Conservation (phyloP, 2,113 vertebrate species). For the Rhodinocichla rosea region DNA sequence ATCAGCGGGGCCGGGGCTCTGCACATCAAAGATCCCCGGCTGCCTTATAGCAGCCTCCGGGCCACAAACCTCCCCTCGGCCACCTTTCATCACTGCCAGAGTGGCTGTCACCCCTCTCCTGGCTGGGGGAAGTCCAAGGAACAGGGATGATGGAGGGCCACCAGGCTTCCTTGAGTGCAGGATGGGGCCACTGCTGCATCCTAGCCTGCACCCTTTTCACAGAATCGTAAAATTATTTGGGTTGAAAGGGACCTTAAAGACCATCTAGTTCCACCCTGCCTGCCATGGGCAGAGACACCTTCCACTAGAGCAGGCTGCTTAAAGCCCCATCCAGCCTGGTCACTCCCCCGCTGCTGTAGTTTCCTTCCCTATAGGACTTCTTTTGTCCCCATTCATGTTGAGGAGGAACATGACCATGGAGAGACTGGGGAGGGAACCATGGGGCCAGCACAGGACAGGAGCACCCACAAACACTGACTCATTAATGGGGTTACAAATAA, state of each 20-base stretch:
- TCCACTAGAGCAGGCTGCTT: background rate
- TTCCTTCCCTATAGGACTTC: background rate
- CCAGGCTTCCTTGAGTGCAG: background rate
- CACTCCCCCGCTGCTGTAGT: background rate
- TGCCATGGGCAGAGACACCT: background rate
- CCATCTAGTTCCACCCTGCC: background rate
- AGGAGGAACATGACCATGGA: background rate
- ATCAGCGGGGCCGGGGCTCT: background rate
- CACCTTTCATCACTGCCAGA: slow-evolving; percentile 3
- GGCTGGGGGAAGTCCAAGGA: background rate
- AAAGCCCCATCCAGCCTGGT: background rate
- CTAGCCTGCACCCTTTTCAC: background rate
- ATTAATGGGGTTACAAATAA: background rate
- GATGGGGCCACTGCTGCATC: accelerated
- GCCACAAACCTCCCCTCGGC: background rate
- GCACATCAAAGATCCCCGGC: slow-evolving; percentile 46
- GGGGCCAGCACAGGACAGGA: background rate
- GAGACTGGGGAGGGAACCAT: background rate
- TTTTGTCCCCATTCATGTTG: background rate
- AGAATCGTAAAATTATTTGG: background rate
- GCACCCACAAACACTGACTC: background rate
- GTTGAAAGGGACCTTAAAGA: background rate
- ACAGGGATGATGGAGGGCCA: background rate
- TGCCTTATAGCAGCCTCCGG: background rate
- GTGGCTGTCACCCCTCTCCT: background rate